These are phyloP conservation scores for Unio pictorum DNA, from an alignment of 2,888 invertebrate species.

Conservation along the genomic window DNA sequence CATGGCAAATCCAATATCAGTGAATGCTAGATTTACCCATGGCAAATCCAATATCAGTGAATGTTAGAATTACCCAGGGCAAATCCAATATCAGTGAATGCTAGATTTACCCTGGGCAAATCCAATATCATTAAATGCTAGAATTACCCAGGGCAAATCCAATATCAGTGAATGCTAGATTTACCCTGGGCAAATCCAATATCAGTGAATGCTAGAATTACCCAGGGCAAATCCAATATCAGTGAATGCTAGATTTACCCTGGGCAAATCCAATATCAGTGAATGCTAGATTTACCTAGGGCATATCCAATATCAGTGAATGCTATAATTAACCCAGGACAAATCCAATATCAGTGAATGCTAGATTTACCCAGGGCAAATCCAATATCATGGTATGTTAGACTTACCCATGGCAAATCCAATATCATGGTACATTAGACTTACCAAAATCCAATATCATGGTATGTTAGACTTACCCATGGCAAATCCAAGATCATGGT, in stretches of 20 bases:
- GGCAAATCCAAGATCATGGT: too few relatives aligned
- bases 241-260: slow-evolving; percentile 86
- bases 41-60: slow-evolving; percentile 98
- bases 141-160: slow-evolving; percentile 93
- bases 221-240: slow-evolving; percentile 99
- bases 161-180: slow-evolving; percentile 91
- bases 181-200: slow-evolving; percentile 97
- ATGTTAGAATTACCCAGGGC: slow-evolving; percentile 86
- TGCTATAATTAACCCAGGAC: too few relatives aligned
- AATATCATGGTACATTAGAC: slow-evolving; percentile 79
- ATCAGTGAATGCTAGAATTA: slow-evolving; percentile 86
- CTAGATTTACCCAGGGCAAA: slow-evolving; percentile 88
- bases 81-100: slow-evolving; percentile 98
- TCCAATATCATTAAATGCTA: slow-evolving; percentile 96
- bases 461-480: too few relatives aligned
- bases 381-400: slow-evolving; percentile 83
- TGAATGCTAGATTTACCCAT: slow-evolving; percentile 79
- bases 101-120: slow-evolving; percentile 89
- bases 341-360: too few relatives aligned
- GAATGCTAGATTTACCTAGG: slow-evolving; percentile 76
- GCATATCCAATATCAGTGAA: too few relatives aligned
- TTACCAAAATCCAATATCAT: too few relatives aligned
- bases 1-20: too few relatives aligned
- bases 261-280: slow-evolving; percentile 99
- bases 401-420: slow-evolving; percentile 93